Base-by-base conservation (phyloP, 2,113 vertebrate species). In the Albula goreensis region DNA sequence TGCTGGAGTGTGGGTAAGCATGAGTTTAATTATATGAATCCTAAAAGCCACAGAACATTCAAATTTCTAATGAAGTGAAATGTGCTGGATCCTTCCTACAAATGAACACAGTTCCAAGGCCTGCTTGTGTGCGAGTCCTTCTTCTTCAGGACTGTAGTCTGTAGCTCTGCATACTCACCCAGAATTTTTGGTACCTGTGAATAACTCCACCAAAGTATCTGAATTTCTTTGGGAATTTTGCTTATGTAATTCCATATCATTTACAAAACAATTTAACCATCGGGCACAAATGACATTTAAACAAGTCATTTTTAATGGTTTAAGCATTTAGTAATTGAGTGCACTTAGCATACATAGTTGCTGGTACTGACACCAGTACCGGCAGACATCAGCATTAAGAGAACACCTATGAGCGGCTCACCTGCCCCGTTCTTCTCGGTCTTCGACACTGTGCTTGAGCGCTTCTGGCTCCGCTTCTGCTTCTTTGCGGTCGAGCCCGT, bases 381-480 rank as follows among this genome's bases (percentile, higher is more conserved):
- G 57, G 57, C 57, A 13, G 60, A 1, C 7, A 22, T 41, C 31
- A 41, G 31, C 31, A 41, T 41, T 41, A 66, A 66, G 60, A 13
- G 25, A 8, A 49, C 15, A 50, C 19, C 22, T 25, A 3, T 9
- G 22, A 22, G 13, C 19, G 13, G 51, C 53, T 10, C 87, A 99
- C 98, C 98, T 96, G 97, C 93, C 89, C 98, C 97, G 84, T 99
- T 98, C 93, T 98, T 98, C 84, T 99, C 98, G 87, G 89, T 95
- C 95, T 97, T 97, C 91, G 93, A 91, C 31, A 93, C 89, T 49
- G 94, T 92, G 91, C 91, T 96, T 12, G 93, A 88, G 89, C 97
- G 95, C 92, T 99, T 99, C 94, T 97, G 97, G 89, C 95, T 97
- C 74, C 98, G 97, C 93, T 98, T 99, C 53, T 97, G 97, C 85